A percentile compares a stretch with the other conserved stretches of the same genome.
Evolutionary conservation across 2,797 vertebrate species (phyloP).

Genomic region (Spinibarbus caldwelli): DNA sequence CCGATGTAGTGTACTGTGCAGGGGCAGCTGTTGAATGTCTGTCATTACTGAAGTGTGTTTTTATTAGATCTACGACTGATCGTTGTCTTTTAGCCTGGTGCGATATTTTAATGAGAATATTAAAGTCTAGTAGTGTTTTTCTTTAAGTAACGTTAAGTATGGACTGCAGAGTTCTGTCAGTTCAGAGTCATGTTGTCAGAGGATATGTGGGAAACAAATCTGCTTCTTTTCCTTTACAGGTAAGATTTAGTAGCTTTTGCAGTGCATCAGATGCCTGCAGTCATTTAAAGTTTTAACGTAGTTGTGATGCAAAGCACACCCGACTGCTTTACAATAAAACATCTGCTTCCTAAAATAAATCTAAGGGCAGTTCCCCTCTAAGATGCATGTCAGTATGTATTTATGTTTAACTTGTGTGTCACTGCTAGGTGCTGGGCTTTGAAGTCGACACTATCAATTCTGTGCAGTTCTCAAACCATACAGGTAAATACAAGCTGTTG

Average conservation of each 20-base stretch:
- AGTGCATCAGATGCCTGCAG: background rate
- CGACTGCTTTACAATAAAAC: background rate
- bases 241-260: conserved; percentile 63
- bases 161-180: conserved; percentile 91
- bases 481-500: background rate
- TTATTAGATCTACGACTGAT: background rate
- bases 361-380: background rate
- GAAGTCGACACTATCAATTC: background rate
- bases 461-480: background rate
- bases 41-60: background rate
- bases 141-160: conserved; percentile 60
- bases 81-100: background rate
- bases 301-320: background rate
- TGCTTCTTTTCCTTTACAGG: conserved; percentile 93
- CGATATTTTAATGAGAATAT: background rate
- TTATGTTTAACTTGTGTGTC: background rate
- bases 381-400: background rate
- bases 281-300: background rate
- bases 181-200: conserved; percentile 96
- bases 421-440: background rate
- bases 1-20: background rate
- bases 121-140: background rate
- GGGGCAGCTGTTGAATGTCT: background rate
- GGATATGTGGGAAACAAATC: conserved; percentile 97
- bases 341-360: background rate